These are phyloP conservation scores for Clusia tigrina DNA, from an alignment of 2,888 invertebrate genomes.

Conservation along the genomic window DNA sequence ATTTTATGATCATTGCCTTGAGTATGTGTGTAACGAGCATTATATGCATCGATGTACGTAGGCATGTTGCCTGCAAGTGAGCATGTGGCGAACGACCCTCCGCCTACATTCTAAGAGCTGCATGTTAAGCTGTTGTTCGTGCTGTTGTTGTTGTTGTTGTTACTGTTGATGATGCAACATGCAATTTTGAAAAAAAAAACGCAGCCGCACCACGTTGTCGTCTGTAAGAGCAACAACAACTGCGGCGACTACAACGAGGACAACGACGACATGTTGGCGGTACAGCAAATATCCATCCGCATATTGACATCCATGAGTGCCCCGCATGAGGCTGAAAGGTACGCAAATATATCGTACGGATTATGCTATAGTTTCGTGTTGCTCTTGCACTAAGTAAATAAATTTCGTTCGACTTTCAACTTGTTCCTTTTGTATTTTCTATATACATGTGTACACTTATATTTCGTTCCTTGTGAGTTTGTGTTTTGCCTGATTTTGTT, in stretches of 20 bases:
- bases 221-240: slow-evolving; percentile 11
- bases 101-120: slow-evolving; percentile 8
- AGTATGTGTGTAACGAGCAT: background rate
- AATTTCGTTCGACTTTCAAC: background rate
- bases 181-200: slow-evolving; percentile 17
- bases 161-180: slow-evolving; percentile 25
- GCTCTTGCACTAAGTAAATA: background rate
- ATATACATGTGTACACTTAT: too few relatives aligned
- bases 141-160: slow-evolving; percentile 11
- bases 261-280: slow-evolving; percentile 3
- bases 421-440: background rate
- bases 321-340: background rate
- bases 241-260: slow-evolving; percentile 13
- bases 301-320: background rate
- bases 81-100: background rate
- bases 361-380: slow-evolving; percentile 4
- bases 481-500: background rate
- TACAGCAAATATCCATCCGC: too few relatives aligned
- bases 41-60: too few relatives aligned
- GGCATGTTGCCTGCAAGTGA: background rate
- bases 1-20: background rate
- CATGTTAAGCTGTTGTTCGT: slow-evolving; percentile 3
- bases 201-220: slow-evolving; percentile 9
- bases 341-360: background rate
- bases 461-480: background rate